phyloP scores from a whole-genome alignment of 2,888 invertebrate species.

The Chymomyza amoena region DNA sequence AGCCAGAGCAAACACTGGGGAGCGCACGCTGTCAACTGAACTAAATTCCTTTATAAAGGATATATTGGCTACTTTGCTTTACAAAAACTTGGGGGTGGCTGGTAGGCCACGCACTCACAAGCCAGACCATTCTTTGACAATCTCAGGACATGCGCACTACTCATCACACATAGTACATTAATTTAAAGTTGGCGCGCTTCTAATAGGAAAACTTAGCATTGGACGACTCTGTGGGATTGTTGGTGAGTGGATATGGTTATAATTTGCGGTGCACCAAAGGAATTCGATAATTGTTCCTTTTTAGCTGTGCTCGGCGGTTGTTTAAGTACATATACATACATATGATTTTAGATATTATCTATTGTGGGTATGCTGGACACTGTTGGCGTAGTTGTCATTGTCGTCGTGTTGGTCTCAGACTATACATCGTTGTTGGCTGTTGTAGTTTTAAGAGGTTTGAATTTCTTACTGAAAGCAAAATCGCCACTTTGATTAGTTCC shows the following conservation, averaged over 20 bases:
- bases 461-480: conserved; percentile 75
- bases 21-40: conserved; percentile 68
- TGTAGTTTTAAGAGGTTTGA: conserved; percentile 40
- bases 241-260: no score
- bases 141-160: conserved; percentile 45
- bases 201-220: conserved; percentile 22
- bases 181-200: conserved; percentile 38
- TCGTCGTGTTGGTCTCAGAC: not conserved
- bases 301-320: conserved; percentile 18
- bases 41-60: conserved; percentile 61
- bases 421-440: no score
- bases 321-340: no score
- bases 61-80: conserved; percentile 38
- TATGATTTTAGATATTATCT: conserved; percentile 63
- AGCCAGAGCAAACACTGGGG: conserved; percentile 50
- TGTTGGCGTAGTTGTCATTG: not conserved
- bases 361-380: conserved; percentile 52
- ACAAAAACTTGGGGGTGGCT: conserved; percentile 34
- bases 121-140: conserved; percentile 14
- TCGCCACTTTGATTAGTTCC: conserved; percentile 74
- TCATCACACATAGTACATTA: not conserved
- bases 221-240: not conserved
- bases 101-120: not conserved
- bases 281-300: conserved; percentile 5
- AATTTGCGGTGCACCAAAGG: not conserved